Evolutionary conservation across 2,113 vertebrate species (phyloP).

Genomic region (Elgaria multicarinata): DNA sequence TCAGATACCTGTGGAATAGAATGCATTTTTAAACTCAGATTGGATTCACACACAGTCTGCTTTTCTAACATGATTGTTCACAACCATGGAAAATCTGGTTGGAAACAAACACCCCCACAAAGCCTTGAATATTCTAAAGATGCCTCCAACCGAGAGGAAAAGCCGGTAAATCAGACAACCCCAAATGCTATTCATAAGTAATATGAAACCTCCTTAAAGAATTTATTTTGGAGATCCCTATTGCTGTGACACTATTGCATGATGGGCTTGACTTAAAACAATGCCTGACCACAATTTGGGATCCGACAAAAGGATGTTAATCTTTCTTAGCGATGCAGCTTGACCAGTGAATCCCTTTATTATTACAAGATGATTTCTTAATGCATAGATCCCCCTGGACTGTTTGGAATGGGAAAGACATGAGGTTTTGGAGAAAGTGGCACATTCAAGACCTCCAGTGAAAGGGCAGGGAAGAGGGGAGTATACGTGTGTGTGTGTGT

Average conservation of each 20-base stretch:
- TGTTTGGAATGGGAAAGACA: no score
- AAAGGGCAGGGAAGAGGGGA: no score
- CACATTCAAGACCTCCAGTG: no score
- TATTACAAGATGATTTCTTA: background rate
- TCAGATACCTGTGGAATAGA: background rate
- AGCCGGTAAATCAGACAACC: no score
- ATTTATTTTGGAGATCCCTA: no score
- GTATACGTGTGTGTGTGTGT: no score
- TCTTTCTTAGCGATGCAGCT: background rate
- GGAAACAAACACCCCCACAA: background rate
- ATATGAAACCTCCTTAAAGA: no score
- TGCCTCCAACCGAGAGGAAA: background rate
- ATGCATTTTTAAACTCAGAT: background rate
- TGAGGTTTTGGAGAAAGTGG: no score
- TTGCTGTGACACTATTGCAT: background rate
- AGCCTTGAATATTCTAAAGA: background rate
- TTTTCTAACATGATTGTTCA: background rate
- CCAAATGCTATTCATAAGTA: no score
- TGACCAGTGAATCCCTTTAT: background rate
- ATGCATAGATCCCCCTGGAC: no score
- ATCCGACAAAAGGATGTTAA: background rate
- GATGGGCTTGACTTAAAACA: background rate
- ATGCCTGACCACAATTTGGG: background rate
- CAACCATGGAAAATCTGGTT: background rate
- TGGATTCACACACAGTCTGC: background rate